Evolutionary conservation across 2,797 vertebrate species (phyloP), one percentile per base, ranked within the genome.

Genomic region (Hapalemur alaotrensis): DNA sequence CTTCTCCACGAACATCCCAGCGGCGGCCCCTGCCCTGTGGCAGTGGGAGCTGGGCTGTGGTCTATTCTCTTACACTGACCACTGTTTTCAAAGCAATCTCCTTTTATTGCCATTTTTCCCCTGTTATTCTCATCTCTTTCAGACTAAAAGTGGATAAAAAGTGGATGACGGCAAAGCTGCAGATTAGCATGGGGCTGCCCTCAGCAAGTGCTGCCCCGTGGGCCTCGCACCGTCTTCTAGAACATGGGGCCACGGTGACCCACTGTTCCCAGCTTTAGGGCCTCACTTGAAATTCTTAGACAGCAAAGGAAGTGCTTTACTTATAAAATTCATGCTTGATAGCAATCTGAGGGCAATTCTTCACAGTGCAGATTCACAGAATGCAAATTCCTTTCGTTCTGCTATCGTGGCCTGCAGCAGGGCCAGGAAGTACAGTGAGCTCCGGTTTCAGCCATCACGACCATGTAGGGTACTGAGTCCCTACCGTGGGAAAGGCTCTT

Each of bases 161-260:
- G 41, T 32, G 10, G 43, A 6, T 20, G 22, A 32, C 7, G 4
- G 3, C 8, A 18, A 30, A 22, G 5, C 13, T 32, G 2, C 30
- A 9, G 11, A 78, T 13, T 7, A 5, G 32, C 17, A 2, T 5
- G 5, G 13, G 38, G 17, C 63, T 8, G 1, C 22, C 35, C 32
- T n/a, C 57, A 48, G 46, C 7, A 1, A 50, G 11, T 4, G 20
- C 50, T 43, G 28, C 6, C 25, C 15, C 0, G 7, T 1, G 5
- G 17, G 2, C 35, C 35, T 0, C 2, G 3, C 11, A 25, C 3
- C 48, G 28, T 23, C 25, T 13, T 69, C 59, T 25, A 35, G 48
- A 35, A 18, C 0, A 0, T 1, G 7, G 23, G 43, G 7, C 25
- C 20, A 11, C 5, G 11, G 28, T 4, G 5, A 30, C 7, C 2